These are phyloP conservation scores for Tarsius wallacei DNA, from an alignment of 2,797 vertebrate species.

Conservation along the genomic window DNA sequence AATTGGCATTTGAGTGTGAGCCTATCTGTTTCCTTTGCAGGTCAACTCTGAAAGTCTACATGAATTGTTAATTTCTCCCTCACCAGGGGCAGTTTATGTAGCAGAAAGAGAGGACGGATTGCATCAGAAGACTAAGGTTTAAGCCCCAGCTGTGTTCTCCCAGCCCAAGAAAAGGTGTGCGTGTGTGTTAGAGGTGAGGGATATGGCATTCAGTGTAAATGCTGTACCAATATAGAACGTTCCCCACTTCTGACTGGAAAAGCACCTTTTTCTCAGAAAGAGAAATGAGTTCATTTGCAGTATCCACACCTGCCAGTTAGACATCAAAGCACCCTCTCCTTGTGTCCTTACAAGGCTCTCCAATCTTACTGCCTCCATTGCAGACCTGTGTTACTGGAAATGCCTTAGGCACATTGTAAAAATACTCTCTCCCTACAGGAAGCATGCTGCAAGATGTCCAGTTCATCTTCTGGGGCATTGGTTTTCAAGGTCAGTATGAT, in stretches of 20 bases:
- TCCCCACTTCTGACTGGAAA: not conserved
- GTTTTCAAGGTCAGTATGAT: not conserved
- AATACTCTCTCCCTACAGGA: not conserved
- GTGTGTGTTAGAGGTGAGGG: not conserved
- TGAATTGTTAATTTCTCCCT: not conserved
- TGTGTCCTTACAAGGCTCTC: not conserved
- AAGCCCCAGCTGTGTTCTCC: not conserved
- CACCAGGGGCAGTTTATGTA: not conserved
- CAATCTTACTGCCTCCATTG: not conserved
- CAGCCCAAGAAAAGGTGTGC: not conserved
- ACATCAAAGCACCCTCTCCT: not conserved
- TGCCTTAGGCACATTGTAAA: not conserved
- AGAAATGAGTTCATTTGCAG: not conserved
- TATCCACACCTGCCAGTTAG: too few relatives aligned
- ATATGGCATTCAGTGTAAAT: not conserved
- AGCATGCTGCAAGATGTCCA: not conserved
- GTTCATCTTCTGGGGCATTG: not conserved
- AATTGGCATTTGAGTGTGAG: not conserved
- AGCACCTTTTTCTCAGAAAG: not conserved
- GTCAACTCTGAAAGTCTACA: not conserved
- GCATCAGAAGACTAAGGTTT: conserved; percentile 7
- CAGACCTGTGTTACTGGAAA: not conserved
- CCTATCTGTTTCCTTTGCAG: not conserved
- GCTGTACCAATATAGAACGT: not conserved
- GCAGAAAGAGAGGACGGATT: not conserved